Base-by-base conservation (phyloP, 2,113 vertebrate species). In the Sylvietta virens region DNA sequence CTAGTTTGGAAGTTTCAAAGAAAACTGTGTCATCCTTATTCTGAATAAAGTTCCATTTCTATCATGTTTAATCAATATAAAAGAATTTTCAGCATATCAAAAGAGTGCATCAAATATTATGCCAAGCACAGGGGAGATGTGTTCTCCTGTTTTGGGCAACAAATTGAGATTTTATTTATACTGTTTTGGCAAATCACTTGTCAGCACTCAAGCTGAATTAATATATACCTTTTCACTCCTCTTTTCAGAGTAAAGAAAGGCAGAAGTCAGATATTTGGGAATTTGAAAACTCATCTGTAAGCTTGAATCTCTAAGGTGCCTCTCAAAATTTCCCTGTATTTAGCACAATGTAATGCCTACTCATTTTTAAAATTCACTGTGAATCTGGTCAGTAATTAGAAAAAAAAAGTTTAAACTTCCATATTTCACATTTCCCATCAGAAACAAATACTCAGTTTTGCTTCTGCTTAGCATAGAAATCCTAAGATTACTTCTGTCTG, bases 271-370 rank as follows among this genome's bases (percentile, higher is more conserved):
- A 26, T 67, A 51, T n/a, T 30, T 47, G 27, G 19, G 37, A 81
- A 60, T 87, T 69, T 50, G 47, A 61, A 71, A 65, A 62, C 27
- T 66, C 51, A 27, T 40, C 19, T 80, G 7, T 42, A 71, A 61
- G 31, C 24, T 44, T 67, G 24, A 67, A 50, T 62, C 42, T 76
- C 39, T 67, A 33, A 37, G 24, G 19, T 31, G 26, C 48, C 74
- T 90, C 53, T 80, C 24, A 66, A 53, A 47, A 64, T 64, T 31
- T 77, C 12, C 6, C 16, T 56, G 40, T 45, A 19, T 40, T 66
- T 82, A 40, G 14, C 2, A 1, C 17, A 30, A 22, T 1, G 2
- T 14, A 30, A 7, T 53, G 19, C 15, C 35, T 86, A 0, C 1
- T 71, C 11, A 19, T 30, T 83, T 76, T 16, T 31, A 26, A 71